Evolutionary conservation across 2,797 vertebrate genomes (phyloP).

Genomic region (Hafferia zeledoni): DNA sequence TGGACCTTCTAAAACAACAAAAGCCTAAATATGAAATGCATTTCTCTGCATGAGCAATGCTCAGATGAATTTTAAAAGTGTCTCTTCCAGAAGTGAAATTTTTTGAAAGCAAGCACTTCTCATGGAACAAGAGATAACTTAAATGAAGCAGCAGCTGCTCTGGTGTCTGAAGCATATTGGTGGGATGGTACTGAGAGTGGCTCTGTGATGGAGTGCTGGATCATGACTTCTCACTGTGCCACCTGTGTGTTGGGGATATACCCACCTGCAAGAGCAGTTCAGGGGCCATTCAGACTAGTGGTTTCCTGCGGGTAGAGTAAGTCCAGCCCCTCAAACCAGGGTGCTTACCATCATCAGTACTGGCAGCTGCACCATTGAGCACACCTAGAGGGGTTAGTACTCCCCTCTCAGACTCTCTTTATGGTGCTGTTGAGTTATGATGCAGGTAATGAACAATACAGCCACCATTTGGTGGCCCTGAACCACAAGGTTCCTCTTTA

Average conservation of each 20-base stretch:
- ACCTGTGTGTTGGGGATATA: background rate
- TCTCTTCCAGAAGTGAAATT: background rate
- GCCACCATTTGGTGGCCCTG: background rate
- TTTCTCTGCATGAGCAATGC: background rate
- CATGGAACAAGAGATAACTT: background rate
- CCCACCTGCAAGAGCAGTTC: background rate
- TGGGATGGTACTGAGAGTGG: no score
- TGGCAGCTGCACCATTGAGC: background rate
- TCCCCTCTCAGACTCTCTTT: background rate
- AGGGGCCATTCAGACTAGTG: background rate
- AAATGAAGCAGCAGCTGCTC: background rate
- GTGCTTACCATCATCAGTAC: background rate
- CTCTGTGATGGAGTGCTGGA: background rate
- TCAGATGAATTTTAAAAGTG: background rate
- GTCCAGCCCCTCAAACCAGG: background rate
- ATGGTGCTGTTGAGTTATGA: fast-evolving
- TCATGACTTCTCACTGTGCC: fast-evolving
- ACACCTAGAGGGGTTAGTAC: background rate
- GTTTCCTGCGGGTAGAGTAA: background rate
- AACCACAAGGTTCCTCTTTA: background rate
- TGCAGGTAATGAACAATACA: background rate
- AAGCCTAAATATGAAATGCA: background rate
- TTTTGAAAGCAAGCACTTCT: background rate
- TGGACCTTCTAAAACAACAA: background rate
- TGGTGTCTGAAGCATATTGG: background rate